phyloP scores from a whole-genome alignment of 2,113 vertebrate species.

The Phylloscopus whistleri region DNA sequence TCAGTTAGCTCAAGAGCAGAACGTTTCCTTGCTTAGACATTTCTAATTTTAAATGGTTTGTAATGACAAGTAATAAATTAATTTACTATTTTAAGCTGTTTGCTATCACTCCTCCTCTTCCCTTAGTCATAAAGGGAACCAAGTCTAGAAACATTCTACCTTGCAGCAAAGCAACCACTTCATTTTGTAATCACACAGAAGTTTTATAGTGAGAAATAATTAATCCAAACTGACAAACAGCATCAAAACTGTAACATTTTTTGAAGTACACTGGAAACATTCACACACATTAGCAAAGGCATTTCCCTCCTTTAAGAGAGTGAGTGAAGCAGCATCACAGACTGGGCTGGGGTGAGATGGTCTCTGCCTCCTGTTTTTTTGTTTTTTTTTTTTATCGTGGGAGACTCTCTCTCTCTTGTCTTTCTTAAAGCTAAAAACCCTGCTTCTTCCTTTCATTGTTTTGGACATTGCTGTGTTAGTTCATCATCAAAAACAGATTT shows the following conservation, averaged over 20 bases:
- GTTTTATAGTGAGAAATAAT: neutral
- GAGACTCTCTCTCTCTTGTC: neutral
- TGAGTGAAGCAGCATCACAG: neutral
- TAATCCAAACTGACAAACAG: neutral
- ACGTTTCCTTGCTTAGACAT: neutral
- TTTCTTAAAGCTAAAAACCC: neutral
- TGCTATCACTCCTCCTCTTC: neutral
- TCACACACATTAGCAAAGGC: neutral
- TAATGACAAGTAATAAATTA: neutral
- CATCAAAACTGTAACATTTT: neutral
- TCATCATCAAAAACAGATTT: neutral
- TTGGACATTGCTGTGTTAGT: neutral
- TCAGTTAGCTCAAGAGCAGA: neutral
- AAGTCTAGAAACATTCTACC: neutral
- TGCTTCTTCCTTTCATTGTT: neutral
- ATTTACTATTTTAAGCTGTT: neutral
- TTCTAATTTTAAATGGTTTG: neutral
- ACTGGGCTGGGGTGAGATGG: neutral
- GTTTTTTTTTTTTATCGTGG: neutral
- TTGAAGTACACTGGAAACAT: neutral
- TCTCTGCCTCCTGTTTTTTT: neutral
- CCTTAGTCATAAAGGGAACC: neutral
- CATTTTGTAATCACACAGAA: neutral
- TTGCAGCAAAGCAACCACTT: neutral
- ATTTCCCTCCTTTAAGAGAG: neutral